These are phyloP conservation scores for Mionectes macconnelli DNA, from an alignment of 2,113 vertebrate genomes.

Conservation along the genomic window DNA sequence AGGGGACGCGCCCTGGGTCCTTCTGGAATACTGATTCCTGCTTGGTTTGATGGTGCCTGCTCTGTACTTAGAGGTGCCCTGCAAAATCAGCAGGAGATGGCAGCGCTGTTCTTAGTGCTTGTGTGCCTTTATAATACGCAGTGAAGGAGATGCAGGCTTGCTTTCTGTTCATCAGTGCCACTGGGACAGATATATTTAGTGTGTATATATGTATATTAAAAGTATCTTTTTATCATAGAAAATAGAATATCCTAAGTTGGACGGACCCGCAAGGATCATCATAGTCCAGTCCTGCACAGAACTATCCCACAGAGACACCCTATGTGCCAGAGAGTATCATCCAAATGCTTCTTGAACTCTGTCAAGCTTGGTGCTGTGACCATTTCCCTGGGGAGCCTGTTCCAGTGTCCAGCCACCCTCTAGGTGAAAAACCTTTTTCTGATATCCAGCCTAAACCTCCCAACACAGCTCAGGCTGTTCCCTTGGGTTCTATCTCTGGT, in stretches of 20 bases:
- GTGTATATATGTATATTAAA: neutral
- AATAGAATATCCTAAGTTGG: neutral
- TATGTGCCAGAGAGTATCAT: neutral
- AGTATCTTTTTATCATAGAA: neutral
- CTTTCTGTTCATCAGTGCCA: neutral
- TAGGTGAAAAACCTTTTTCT: neutral
- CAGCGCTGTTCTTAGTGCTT: neutral
- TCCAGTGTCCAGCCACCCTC: accelerated
- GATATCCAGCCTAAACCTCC: neutral
- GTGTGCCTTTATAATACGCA: neutral
- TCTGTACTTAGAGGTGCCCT: accelerated
- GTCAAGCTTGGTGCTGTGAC: neutral
- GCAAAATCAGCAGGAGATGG: neutral
- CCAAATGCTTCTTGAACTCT: neutral
- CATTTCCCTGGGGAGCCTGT: neutral
- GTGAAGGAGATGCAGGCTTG: neutral
- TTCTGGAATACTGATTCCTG: neutral
- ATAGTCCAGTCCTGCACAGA: neutral
- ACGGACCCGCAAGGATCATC: neutral
- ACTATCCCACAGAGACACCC: too few relatives aligned
- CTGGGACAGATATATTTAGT: neutral
- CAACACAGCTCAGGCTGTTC: neutral
- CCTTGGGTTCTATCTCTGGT: neutral
- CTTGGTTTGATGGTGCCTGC: neutral
- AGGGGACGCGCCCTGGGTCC: too few relatives aligned